These are phyloP conservation scores for Loxodonta africana DNA, from an alignment of 2,113 vertebrate species.

Conservation along the genomic window DNA sequence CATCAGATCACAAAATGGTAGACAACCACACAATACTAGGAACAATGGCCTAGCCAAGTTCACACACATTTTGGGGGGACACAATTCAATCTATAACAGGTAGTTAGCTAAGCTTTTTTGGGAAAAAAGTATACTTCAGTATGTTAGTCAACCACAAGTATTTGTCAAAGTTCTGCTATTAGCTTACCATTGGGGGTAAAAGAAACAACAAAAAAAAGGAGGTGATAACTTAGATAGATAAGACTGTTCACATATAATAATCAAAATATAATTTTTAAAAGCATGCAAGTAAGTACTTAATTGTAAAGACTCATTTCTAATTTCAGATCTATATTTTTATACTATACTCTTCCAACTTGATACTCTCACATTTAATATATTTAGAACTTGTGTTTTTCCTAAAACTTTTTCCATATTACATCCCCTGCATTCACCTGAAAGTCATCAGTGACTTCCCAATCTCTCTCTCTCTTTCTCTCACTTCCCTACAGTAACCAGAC, in stretches of 20 bases:
- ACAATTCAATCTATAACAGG: too few relatives aligned
- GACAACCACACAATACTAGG: too few relatives aligned
- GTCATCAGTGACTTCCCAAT: neutral
- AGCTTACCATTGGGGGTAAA: neutral
- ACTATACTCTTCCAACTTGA: neutral
- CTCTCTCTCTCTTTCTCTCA: neutral
- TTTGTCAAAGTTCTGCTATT: conserved; percentile 5
- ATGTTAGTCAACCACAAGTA: neutral
- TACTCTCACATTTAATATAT: neutral
- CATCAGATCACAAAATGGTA: too few relatives aligned
- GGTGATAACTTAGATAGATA: neutral
- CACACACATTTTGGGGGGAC: too few relatives aligned
- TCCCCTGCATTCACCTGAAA: neutral
- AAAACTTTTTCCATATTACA: neutral
- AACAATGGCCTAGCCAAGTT: too few relatives aligned
- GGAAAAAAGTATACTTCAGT: neutral
- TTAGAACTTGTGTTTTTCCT: neutral
- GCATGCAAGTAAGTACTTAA: neutral
- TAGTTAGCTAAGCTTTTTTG: neutral
- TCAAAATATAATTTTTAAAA: neutral
- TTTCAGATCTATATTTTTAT: neutral
- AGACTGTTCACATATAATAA: neutral
- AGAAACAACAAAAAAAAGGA: conserved; percentile 1
- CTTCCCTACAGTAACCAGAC: neutral
- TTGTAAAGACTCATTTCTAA: neutral